These are phyloP conservation scores for Ophion slaviceki DNA, from an alignment of 2,888 invertebrate species.

Conservation along the genomic window DNA sequence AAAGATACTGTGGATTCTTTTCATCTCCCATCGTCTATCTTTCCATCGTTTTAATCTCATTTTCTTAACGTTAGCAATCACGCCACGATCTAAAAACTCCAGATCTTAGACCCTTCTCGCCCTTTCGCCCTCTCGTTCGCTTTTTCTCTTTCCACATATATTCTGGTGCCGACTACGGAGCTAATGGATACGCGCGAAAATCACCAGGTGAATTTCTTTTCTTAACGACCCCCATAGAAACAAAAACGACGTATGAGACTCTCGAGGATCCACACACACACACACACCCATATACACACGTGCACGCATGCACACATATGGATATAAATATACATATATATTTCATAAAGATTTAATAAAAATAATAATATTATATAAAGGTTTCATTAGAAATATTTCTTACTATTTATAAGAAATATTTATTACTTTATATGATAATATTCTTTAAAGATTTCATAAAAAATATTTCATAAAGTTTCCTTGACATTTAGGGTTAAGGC, in stretches of 20 bases:
- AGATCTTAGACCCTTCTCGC: conserved; percentile 8
- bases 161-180: not conserved
- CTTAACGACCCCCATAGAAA: conserved; percentile 40
- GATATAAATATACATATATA: no score
- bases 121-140: conserved; percentile 1
- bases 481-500: no score
- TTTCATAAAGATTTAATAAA: no score
- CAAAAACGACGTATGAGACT: conserved; percentile 21
- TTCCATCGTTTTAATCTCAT: not conserved
- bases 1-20: no score
- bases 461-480: no score
- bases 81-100: conserved; percentile 26
- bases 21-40: not conserved
- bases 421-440: no score
- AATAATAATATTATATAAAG: no score
- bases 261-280: conserved; percentile 8
- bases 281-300: not conserved
- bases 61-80: conserved; percentile 21
- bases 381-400: no score
- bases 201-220: conserved; percentile 61
- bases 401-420: no score
- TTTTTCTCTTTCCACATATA: conserved; percentile 33
- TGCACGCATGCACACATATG: no score
- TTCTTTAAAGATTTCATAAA: no score
- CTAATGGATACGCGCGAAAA: conserved; percentile 60